Conservation (phyloP, 1,140 invertebrate species). For the Drosophila eugracilis region DNA sequence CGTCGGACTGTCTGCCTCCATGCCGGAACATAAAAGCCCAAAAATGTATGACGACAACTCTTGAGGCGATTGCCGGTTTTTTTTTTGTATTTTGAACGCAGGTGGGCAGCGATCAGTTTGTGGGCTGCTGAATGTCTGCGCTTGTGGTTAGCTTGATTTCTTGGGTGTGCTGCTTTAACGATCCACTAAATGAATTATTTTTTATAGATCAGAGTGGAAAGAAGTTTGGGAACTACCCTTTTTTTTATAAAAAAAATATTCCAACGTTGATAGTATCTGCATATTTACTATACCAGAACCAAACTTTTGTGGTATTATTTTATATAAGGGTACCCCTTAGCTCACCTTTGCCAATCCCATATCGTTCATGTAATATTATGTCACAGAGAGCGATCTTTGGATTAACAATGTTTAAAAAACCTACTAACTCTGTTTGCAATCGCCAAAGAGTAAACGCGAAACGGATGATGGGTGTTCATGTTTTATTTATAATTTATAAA, state of each 20-base stretch:
- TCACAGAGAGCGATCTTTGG: constrained; percentile 2
- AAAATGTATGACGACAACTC: constrained; percentile 76
- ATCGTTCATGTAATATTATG: constrained; percentile 19
- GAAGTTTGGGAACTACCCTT: background rate
- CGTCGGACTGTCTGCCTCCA: constrained; percentile 39
- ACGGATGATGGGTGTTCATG: constrained; percentile 65
- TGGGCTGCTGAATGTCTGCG: constrained; percentile 38
- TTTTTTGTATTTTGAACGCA: constrained; percentile 28
- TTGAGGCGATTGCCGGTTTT: constrained; percentile 65
- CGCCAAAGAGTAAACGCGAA: constrained; percentile 45
- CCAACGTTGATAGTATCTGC: too few relatives aligned
- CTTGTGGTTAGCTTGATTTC: constrained; percentile 19
- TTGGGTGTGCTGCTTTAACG: constrained; percentile 34
- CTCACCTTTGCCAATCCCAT: background rate
- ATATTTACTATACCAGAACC: too few relatives aligned
- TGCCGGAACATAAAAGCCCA: constrained; percentile 71
- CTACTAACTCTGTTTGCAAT: constrained; percentile 37
- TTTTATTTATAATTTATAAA: constrained; percentile 82
- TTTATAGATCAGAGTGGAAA: background rate
- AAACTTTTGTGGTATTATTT: too few relatives aligned
- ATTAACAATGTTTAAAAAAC: constrained; percentile 29
- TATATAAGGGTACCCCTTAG: background rate
- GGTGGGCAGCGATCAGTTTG: constrained; percentile 58
- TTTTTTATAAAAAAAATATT: too few relatives aligned
- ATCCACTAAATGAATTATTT: constrained; percentile 35